Evolutionary conservation across 92 coral and sea anemone genomes (phyloP).

Genomic region (Scolanthus callimorphus): DNA sequence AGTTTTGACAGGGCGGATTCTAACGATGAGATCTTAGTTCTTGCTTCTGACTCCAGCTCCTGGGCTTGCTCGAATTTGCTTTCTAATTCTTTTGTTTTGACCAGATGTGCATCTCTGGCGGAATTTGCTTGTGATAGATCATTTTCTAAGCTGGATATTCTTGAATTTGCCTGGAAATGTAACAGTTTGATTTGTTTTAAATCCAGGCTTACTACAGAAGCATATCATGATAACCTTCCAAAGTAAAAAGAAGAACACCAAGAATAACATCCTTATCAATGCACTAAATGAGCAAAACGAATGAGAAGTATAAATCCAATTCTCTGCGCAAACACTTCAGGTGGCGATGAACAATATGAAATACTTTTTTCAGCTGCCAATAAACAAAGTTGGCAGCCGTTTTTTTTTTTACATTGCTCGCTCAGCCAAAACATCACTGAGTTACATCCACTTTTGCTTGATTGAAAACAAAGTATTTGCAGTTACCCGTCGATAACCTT

Average conservation of each 20-base stretch:
- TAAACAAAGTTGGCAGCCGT: too few relatives aligned
- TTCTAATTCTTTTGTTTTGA: constrained; percentile 48
- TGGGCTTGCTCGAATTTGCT: constrained; percentile 39
- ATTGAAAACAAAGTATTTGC: too few relatives aligned
- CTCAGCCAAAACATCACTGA: too few relatives aligned
- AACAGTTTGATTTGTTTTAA: too few relatives aligned
- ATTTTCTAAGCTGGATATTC: constrained; percentile 54
- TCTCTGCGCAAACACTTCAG: too few relatives aligned
- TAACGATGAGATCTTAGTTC: constrained; percentile 51
- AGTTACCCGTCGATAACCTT: too few relatives aligned
- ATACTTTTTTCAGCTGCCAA: too few relatives aligned
- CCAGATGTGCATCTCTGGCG: constrained; percentile 50
- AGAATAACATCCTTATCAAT: neutral
- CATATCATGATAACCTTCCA: neutral
- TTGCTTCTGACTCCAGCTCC: constrained; percentile 44
- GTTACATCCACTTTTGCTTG: too few relatives aligned
- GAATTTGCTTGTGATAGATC: constrained; percentile 74
- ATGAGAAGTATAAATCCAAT: too few relatives aligned
- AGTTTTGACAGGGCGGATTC: constrained; percentile 69
- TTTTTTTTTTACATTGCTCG: too few relatives aligned
- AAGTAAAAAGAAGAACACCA: neutral
- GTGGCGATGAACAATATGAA: too few relatives aligned
- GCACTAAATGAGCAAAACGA: neutral
- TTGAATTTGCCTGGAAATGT: constrained; percentile 51
- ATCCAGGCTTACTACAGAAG: neutral